Percentiles rank a stretch among this genome's conserved stretches.
These are phyloP conservation scores for Thomomys bottae DNA, from an alignment of 2,113 vertebrate genomes.

Conservation along the genomic window DNA sequence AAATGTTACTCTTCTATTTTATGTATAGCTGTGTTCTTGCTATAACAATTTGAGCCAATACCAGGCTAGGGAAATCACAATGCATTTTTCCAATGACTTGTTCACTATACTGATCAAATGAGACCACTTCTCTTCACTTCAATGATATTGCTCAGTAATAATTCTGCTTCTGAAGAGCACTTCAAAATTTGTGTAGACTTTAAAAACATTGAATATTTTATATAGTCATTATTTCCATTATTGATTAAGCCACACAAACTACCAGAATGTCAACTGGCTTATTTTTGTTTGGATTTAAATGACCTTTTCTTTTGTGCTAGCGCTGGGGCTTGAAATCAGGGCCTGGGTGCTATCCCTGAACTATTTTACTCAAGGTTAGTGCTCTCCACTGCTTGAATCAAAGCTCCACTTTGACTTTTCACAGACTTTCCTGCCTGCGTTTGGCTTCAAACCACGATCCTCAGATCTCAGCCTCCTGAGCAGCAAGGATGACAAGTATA, in stretches of 20 bases:
- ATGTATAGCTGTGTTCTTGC: not conserved
- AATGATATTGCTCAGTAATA: not conserved
- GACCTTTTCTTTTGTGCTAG: not conserved
- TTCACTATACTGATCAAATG: not conserved
- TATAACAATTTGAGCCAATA: not conserved
- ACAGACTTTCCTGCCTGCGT: no score
- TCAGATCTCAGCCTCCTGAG: no score
- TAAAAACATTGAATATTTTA: not conserved
- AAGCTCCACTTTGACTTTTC: no score
- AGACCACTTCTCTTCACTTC: slow-evolving; percentile 7
- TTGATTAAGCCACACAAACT: slow-evolving; percentile 5
- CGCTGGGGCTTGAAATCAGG: no score
- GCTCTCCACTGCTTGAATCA: no score
- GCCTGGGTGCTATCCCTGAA: no score
- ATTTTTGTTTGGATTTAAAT: slow-evolving; percentile 44
- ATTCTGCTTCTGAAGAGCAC: not conserved
- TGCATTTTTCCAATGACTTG: not conserved
- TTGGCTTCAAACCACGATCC: no score
- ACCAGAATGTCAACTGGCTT: not conserved
- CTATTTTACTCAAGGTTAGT: no score
- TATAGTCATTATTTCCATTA: not conserved
- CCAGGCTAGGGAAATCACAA: slow-evolving; percentile 5
- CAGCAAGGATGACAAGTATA: no score
- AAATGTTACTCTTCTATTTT: not conserved
- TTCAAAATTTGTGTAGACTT: slow-evolving; percentile 3